phyloP scores from a whole-genome alignment of 2,113 vertebrate genomes.

The Edolisoma coerulescens region DNA sequence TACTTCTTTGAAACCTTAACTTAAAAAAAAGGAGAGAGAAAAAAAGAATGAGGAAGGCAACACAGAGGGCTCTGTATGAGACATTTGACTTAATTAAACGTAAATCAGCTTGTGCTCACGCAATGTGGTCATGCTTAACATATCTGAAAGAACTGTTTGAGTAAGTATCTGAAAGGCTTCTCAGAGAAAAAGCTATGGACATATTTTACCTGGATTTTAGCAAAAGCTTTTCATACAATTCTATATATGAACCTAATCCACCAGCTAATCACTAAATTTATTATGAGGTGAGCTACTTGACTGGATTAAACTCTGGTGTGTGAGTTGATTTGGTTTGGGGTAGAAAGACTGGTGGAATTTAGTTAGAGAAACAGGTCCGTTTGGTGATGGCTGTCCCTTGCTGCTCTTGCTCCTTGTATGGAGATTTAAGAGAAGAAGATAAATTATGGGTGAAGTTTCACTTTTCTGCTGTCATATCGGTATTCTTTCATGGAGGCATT shows the following conservation, averaged over 20 bases:
- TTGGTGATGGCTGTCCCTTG: not conserved
- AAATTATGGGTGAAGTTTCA: not conserved
- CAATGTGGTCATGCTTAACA: not conserved
- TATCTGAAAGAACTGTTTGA: conserved; percentile 21
- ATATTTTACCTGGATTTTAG: conserved; percentile 54
- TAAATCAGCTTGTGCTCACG: conserved; percentile 6
- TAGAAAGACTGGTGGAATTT: not conserved
- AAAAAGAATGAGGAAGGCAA: not conserved
- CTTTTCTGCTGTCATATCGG: not conserved
- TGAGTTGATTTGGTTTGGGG: not conserved
- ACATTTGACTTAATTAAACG: not conserved
- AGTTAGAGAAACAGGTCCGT: not conserved
- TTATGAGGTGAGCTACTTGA: not conserved
- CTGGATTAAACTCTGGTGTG: not conserved
- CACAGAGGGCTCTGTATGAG: not conserved
- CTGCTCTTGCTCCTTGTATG: not conserved
- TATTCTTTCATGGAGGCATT: not conserved
- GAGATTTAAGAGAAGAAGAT: not conserved
- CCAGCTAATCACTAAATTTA: conserved; percentile 26
- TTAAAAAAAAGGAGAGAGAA: not conserved
- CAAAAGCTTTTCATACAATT: conserved; percentile 30
- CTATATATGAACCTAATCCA: conserved; percentile 3
- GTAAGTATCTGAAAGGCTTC: conserved; percentile 27
- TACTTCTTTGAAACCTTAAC: not conserved
- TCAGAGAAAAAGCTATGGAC: not conserved